A percentile compares a stretch with the other conserved stretches of the same genome.
These are phyloP conservation scores for Gnathonemus echidnorhynchus DNA, from an alignment of 2,113 vertebrate species.

Conservation along the genomic window DNA sequence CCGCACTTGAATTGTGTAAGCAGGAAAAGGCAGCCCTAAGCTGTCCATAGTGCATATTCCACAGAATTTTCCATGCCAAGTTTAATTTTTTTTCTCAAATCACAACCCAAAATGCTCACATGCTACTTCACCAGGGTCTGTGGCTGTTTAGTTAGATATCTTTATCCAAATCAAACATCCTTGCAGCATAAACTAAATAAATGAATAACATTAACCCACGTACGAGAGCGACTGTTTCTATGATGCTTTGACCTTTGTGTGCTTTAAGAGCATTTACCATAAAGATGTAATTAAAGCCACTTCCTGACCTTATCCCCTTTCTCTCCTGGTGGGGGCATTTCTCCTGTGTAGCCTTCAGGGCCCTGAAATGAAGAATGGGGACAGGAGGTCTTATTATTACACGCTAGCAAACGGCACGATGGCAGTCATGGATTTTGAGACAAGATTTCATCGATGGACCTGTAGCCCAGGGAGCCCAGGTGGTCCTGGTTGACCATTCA, in stretches of 20 bases:
- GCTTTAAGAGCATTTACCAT: background rate
- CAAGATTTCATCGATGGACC: constrained; percentile 38
- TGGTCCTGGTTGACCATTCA: constrained; percentile 52
- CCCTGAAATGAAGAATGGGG: constrained; percentile 47
- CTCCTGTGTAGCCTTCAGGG: constrained; percentile 65
- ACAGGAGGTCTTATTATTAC: background rate
- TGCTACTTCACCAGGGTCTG: background rate
- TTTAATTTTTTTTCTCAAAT: background rate
- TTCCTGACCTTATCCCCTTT: constrained; percentile 68
- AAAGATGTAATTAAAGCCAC: background rate
- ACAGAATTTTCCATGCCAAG: background rate
- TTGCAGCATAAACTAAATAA: background rate
- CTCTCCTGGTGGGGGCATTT: constrained; percentile 56
- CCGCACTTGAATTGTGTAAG: background rate
- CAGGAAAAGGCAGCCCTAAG: background rate
- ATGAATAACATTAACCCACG: background rate
- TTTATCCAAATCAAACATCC: background rate
- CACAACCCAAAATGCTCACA: background rate
- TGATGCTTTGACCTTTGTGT: background rate
- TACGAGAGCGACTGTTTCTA: background rate
- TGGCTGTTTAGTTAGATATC: background rate
- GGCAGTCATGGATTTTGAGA: background rate
- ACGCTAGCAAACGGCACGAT: background rate
- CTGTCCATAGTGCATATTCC: background rate
- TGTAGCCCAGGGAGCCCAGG: constrained; percentile 58